These are phyloP conservation scores for Dione vanillae DNA, from an alignment of 2,888 invertebrate genomes.

Conservation along the genomic window DNA sequence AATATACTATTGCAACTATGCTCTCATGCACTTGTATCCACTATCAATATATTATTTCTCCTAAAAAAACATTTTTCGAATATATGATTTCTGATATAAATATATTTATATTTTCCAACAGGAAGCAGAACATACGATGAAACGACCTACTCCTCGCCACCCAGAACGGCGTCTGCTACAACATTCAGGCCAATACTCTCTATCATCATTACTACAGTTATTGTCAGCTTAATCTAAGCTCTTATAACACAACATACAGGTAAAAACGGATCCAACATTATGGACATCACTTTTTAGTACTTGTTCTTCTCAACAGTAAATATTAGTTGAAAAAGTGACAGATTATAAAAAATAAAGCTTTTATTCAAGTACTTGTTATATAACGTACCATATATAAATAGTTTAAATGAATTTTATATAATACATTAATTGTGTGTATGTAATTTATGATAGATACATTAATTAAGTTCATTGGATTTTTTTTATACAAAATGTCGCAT, in stretches of 20 bases:
- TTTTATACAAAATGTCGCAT: not conserved
- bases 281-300: not conserved
- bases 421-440: not conserved
- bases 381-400: not conserved
- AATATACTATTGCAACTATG: too few species aligned
- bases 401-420: slow-evolving; percentile 5
- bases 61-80: not conserved
- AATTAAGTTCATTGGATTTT: not conserved
- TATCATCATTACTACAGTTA: slow-evolving; percentile 51
- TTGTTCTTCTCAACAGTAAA: not conserved
- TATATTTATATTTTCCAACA: slow-evolving; percentile 40
- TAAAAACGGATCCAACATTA: not conserved
- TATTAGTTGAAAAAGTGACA: not conserved
- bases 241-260: not conserved
- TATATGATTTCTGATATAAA: not conserved
- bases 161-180: slow-evolving; percentile 48
- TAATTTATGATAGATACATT: too few species aligned
- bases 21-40: too few species aligned
- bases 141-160: slow-evolving; percentile 62
- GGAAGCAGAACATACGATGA: slow-evolving; percentile 56
- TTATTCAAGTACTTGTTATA: not conserved
- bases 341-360: not conserved
- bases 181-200: slow-evolving; percentile 51
- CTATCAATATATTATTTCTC: too few species aligned
- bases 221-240: slow-evolving; percentile 51